Evolutionary conservation across 2,113 vertebrate species (phyloP).

Genomic region (Albula glossodonta): DNA sequence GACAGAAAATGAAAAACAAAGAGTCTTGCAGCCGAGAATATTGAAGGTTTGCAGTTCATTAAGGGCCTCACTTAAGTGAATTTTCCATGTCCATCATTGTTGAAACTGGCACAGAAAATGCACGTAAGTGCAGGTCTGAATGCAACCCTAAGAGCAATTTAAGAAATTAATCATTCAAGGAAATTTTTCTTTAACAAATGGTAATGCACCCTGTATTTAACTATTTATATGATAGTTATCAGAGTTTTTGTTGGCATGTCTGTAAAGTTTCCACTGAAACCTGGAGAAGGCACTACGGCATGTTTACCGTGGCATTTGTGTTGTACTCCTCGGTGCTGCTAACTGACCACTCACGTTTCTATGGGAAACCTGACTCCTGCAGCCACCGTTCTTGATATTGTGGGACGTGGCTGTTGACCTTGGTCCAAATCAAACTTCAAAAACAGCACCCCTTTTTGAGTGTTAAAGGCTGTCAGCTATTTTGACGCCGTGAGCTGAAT

Average conservation of each 20-base stretch:
- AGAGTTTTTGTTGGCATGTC: neutral
- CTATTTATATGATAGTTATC: neutral
- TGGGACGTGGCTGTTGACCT: constrained; percentile 16
- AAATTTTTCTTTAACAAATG: too few relatives aligned
- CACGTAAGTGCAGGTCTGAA: too few relatives aligned
- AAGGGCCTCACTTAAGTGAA: too few relatives aligned
- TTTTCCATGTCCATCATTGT: too few relatives aligned
- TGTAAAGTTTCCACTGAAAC: neutral
- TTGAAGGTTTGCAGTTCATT: too few relatives aligned
- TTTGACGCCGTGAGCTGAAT: neutral
- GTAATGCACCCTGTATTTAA: too few relatives aligned
- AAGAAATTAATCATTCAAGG: too few relatives aligned
- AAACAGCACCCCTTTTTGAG: constrained; percentile 8
- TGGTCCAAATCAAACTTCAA: constrained; percentile 9
- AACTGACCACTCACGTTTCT: constrained; percentile 1
- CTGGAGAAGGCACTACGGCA: neutral
- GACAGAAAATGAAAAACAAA: too few relatives aligned
- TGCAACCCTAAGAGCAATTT: too few relatives aligned
- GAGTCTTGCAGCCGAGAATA: too few relatives aligned
- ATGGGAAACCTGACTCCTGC: constrained; percentile 20
- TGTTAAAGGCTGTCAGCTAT: neutral
- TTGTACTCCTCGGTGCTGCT: neutral
- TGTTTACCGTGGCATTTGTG: constrained; percentile 31
- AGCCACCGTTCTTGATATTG: constrained; percentile 18
- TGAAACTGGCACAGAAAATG: too few relatives aligned